Evolutionary conservation across 2,797 vertebrate species (phyloP).

Genomic region (Galagoides demidoff): DNA sequence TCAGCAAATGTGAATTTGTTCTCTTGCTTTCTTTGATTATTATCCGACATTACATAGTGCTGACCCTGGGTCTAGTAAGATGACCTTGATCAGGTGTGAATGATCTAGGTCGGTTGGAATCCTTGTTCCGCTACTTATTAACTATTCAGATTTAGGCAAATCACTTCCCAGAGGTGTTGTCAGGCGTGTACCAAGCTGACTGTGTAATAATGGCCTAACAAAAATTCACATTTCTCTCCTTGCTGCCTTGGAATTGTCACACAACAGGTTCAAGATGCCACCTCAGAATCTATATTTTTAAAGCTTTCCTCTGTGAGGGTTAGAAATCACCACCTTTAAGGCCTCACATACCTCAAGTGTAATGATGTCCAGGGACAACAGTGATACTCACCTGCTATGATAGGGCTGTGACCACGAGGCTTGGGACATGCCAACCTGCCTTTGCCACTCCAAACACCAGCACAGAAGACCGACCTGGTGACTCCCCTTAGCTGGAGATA

Average conservation of each 20-base stretch:
- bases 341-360: neutral
- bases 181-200: neutral
- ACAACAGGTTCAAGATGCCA: neutral
- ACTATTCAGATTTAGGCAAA: neutral
- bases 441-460: accelerated
- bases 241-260: neutral
- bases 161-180: neutral
- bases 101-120: neutral
- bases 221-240: neutral
- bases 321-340: neutral
- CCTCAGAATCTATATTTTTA: neutral
- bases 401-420: no score
- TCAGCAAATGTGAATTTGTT: neutral
- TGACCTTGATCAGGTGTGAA: neutral
- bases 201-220: neutral
- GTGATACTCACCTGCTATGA: accelerated
- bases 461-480: neutral
- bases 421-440: neutral
- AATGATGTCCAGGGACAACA: neutral
- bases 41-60: neutral
- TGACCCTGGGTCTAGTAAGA: neutral
- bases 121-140: neutral
- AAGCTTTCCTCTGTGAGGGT: neutral
- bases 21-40: neutral
- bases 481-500: neutral